Conservation (phyloP, 1,140 invertebrate species). For the Asbolus verrucosus region DNA sequence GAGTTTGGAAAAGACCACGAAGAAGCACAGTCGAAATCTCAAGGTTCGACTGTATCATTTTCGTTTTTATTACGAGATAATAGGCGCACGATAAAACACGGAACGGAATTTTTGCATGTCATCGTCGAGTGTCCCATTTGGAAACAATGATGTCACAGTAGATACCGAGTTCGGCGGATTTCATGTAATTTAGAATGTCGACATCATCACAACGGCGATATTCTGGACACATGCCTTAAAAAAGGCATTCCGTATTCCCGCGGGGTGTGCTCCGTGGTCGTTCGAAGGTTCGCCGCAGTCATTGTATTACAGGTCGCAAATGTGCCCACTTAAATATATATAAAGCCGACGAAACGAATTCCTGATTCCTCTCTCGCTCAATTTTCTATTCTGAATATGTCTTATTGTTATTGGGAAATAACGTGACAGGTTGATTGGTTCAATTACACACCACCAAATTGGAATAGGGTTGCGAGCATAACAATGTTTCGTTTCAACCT, state of each 20-base stretch:
- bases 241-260: conserved; percentile 47
- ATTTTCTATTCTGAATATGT: neutral
- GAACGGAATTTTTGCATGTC: no score
- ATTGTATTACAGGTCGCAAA: conserved; percentile 52
- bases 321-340: conserved; percentile 51
- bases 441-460: conserved; percentile 24
- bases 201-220: conserved; percentile 23
- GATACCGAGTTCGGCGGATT: no score
- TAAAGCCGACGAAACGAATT: conserved; percentile 25
- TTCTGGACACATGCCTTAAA: conserved; percentile 49
- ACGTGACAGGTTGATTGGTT: conserved; percentile 23
- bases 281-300: conserved; percentile 48
- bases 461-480: conserved; percentile 15
- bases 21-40: no score
- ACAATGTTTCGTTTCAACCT: conserved; percentile 24
- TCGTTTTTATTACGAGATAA: no score
- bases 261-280: conserved; percentile 33
- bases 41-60: neutral
- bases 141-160: no score
- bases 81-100: no score
- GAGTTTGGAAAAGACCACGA: no score
- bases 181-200: no score
- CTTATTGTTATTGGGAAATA: conserved; percentile 23
- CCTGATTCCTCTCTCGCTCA: neutral
- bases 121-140: neutral